Base-by-base conservation (phyloP, 2,888 invertebrate species). In the Cerastis leucographa region DNA sequence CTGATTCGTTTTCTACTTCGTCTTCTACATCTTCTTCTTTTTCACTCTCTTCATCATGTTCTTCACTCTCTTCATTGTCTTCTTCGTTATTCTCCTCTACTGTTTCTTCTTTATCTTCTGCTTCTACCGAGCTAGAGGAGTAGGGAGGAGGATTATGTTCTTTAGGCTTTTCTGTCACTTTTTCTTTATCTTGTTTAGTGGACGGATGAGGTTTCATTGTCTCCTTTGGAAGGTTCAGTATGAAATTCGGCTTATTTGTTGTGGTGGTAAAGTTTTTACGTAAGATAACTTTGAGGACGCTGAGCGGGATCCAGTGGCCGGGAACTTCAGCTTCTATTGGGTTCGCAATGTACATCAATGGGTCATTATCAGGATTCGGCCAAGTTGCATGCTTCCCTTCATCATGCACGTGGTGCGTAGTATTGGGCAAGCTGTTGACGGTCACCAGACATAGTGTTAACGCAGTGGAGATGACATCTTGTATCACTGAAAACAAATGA, bases 321-420 rank as follows among this genome's bases (percentile, higher is more conserved):
- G 94, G 94, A 90, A 94, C 89, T 8, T 90, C 83, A 0, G 94
- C 86, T 84, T 94, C 94, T 2, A 94, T 87, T 17, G 94, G 94
- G 66, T 94, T 94, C 0, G 91, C 90, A 9, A 94, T 91, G 74
- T 89, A 94, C 22, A 94, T 71, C 11, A 94, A 76, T 5, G 90
- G 87, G 56, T 94, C 94, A 5, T 90, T 83, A 6, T 85, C 70
- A 7, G 88, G 84, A 65, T 86, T 73, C 1, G 88, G 90, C 83
- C 88, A 64, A 25, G 42, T 9, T 22, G 11, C 22, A 61, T 19
- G 29, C 22, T 61, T 19, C 22, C 35, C 11, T 11, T 6, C 17
- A 40, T 35, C 61, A 12, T 35, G 61, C 61, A 19, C 11, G 14
- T 42, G 14, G 22, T 14, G 12, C 17, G n/a, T 25, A 61, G 0